A percentile compares a stretch with the other conserved stretches of the same genome.
phyloP scores from a whole-genome alignment of 2,113 vertebrate species.

The Aldabrachelys gigantea region DNA sequence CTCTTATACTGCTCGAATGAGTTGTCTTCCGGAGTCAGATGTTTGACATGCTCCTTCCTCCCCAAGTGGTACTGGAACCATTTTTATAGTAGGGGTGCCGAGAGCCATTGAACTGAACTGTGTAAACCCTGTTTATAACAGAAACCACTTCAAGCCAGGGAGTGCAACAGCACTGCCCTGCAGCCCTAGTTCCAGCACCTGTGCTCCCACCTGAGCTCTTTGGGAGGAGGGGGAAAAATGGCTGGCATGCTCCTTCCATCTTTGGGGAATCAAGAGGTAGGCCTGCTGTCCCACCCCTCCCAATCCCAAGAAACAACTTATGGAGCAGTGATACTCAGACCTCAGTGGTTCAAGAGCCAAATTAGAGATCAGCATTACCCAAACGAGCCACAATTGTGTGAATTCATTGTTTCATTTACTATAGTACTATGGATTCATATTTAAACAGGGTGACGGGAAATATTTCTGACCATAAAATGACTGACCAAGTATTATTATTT shows the following conservation, averaged over 20 bases:
- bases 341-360: background rate
- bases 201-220: background rate
- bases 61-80: too few relatives aligned
- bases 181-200: too few relatives aligned
- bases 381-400: background rate
- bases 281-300: background rate
- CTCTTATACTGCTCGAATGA: background rate
- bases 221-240: rapidly evolving
- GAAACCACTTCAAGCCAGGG: too few relatives aligned
- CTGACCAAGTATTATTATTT: too few relatives aligned
- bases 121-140: too few relatives aligned
- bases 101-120: too few relatives aligned
- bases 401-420: background rate
- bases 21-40: background rate
- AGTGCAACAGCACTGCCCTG: too few relatives aligned
- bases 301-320: background rate
- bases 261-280: background rate
- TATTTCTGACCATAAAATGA: background rate
- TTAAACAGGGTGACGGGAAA: background rate
- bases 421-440: background rate
- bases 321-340: background rate
- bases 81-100: too few relatives aligned
- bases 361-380: background rate
- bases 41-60: background rate
- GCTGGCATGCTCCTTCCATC: background rate